phyloP scores from a whole-genome alignment of 2,888 invertebrate species.

The Drosophila phalerata region DNA sequence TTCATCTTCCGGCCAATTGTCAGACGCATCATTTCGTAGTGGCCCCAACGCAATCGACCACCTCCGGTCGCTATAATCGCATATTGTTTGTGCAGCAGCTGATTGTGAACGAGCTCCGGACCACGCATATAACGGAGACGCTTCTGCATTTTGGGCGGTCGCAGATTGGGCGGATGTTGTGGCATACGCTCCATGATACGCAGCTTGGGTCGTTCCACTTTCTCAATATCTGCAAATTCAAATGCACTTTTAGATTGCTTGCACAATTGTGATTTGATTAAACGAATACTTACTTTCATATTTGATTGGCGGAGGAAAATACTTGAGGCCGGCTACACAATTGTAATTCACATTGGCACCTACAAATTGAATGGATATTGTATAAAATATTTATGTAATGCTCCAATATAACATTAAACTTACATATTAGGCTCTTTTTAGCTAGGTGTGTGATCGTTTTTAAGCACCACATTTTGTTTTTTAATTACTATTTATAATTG shows the following conservation, averaged over 20 bases:
- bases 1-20: conserved; percentile 92
- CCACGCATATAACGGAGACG: conserved; percentile 94
- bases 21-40: conserved; percentile 95
- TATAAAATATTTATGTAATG: not conserved
- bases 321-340: conserved; percentile 88
- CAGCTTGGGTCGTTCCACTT: conserved; percentile 91
- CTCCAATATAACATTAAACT: not conserved
- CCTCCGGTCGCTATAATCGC: conserved; percentile 95
- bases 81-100: conserved; percentile 95
- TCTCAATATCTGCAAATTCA: conserved; percentile 88
- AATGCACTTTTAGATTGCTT: too few species aligned
- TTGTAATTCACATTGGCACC: conserved; percentile 55
- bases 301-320: conserved; percentile 89
- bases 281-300: conserved; percentile 87
- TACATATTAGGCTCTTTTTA: conserved; percentile 51
- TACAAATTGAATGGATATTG: conserved; percentile 30
- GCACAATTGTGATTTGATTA: not conserved
- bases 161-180: conserved; percentile 88
- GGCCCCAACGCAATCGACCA: conserved; percentile 92
- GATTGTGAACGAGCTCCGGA: conserved; percentile 94
- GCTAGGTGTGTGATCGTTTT: conserved; percentile 55
- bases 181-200: conserved; percentile 91
- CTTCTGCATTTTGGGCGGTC: conserved; percentile 94
- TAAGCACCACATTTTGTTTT: conserved; percentile 59
- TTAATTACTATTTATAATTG: conserved; percentile 16